Percentiles rank a stretch among this genome's conserved stretches.
Conservation (phyloP, 2,888 invertebrate genomes). For the Cryptophagus acutangulus region DNA sequence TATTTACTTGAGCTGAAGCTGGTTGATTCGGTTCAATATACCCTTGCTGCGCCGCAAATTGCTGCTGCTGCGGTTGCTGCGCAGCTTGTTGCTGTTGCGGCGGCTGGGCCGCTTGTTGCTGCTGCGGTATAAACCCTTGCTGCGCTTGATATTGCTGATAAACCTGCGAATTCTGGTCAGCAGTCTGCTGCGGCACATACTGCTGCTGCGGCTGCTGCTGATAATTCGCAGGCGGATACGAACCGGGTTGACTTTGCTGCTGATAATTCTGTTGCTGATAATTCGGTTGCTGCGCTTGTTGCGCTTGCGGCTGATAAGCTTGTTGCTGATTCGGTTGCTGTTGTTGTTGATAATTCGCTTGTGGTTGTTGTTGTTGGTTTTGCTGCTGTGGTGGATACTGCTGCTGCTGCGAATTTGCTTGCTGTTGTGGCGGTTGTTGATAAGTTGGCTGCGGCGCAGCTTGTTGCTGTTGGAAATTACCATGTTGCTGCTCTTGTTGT, state of each 20-base stretch:
- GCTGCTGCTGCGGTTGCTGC: constrained; percentile 10
- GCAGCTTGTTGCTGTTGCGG: constrained; percentile 22
- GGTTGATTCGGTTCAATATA: constrained; percentile 44
- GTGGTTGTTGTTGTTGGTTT: constrained; percentile 18
- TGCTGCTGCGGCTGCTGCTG: constrained; percentile 19
- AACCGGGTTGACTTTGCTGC: too few species aligned
- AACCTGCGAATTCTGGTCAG: constrained; percentile 32
- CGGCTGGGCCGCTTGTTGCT: constrained; percentile 26
- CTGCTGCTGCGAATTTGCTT: constrained; percentile 24
- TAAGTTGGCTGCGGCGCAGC: constrained; percentile 16
- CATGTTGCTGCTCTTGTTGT: constrained; percentile 24
- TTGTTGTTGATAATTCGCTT: constrained; percentile 18
- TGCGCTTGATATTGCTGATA: constrained; percentile 20
- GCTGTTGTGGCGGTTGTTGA: constrained; percentile 18
- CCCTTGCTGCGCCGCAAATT: constrained; percentile 9
- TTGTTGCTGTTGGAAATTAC: constrained; percentile 22
- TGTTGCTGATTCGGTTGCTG: constrained; percentile 20
- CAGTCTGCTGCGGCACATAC: constrained; percentile 19
- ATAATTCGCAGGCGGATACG: too few species aligned
- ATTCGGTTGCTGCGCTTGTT: constrained; percentile 24
- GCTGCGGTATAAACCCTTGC: constrained; percentile 25
- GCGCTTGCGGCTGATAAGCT: constrained; percentile 15
- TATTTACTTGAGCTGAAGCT: constrained; percentile 7
- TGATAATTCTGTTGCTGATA: constrained; percentile 16
- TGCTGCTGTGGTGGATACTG: constrained; percentile 12